These are phyloP conservation scores for Lamellibrachia satsuma DNA, from an alignment of 2,888 invertebrate species.

Conservation along the genomic window DNA sequence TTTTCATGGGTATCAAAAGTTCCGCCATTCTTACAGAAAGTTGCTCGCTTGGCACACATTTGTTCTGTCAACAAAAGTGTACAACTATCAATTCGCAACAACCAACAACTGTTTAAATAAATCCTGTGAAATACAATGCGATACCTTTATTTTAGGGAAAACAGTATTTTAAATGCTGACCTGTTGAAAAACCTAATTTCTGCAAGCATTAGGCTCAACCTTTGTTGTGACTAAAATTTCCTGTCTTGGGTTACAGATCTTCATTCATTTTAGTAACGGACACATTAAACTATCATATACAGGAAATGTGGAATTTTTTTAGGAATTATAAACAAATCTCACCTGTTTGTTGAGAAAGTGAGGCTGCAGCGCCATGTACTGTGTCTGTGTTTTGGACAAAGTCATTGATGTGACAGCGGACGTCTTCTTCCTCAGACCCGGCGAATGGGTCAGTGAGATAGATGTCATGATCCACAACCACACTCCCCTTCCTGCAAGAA, in stretches of 20 bases:
- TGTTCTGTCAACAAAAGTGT: neutral
- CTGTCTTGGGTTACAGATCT: no score
- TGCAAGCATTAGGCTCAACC: no score
- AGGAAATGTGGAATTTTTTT: neutral
- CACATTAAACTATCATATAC: neutral
- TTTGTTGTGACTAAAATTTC: no score
- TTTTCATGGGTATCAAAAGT: neutral
- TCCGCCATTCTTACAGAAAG: constrained; percentile 10
- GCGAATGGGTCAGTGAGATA: neutral
- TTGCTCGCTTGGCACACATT: neutral
- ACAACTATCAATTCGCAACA: neutral
- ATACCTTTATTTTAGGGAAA: neutral
- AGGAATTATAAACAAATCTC: neutral
- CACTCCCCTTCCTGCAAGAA: neutral
- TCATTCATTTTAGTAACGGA: no score
- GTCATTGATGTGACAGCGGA: constrained; percentile 7
- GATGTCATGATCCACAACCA: neutral
- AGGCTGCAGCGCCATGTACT: neutral
- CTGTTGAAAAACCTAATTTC: no score
- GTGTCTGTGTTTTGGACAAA: neutral
- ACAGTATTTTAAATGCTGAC: neutral
- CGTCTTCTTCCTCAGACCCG: neutral
- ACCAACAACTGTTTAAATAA: neutral
- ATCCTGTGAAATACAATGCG: neutral
- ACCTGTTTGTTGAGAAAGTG: neutral